Percentiles rank a stretch among this genome's conserved stretches.
Conservation (phyloP, 2,113 vertebrate genomes). For the Psilopsiagon aurifrons region DNA sequence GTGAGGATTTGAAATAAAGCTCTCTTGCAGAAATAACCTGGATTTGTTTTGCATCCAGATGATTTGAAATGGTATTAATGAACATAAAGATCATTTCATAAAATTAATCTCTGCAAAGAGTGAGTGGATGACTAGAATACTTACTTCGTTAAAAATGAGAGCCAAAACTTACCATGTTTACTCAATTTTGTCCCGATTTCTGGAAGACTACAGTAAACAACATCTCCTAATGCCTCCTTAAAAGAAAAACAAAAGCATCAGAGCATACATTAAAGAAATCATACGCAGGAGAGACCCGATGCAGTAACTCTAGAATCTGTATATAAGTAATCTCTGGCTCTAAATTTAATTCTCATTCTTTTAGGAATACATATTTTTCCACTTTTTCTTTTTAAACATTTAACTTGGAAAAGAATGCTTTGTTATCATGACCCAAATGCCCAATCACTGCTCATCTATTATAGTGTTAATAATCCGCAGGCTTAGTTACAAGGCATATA, state of each 20-base stretch:
- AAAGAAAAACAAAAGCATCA: constrained; percentile 33
- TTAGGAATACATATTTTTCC: background rate
- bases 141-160: background rate
- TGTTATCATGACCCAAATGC: background rate
- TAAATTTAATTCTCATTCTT: background rate
- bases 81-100: background rate
- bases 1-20: background rate
- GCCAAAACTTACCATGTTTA: constrained; percentile 83
- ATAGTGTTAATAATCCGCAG: background rate
- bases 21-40: background rate
- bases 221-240: constrained; percentile 94
- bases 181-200: constrained; percentile 91
- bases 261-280: background rate
- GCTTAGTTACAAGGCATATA: background rate
- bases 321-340: background rate
- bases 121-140: background rate
- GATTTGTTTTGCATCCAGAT: background rate
- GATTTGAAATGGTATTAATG: background rate
- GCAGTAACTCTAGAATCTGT: background rate
- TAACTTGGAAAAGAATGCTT: background rate
- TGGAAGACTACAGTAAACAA: constrained; percentile 97
- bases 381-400: background rate
- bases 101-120: background rate
- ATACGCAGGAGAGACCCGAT: background rate
- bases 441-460: background rate